phyloP scores from a whole-genome alignment of 2,888 invertebrate genomes.

The Fragum sueziense region DNA sequence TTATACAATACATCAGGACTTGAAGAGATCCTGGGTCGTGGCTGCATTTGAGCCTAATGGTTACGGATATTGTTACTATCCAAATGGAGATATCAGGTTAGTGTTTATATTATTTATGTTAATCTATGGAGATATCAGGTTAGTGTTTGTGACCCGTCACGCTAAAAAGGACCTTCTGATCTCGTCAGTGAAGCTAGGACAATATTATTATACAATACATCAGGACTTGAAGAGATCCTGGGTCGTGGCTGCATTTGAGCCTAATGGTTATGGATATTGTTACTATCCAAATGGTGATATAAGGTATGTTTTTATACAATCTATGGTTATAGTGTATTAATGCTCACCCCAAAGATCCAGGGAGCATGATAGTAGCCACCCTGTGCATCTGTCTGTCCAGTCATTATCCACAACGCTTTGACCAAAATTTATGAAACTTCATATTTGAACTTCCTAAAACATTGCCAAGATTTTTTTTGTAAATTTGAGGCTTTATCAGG shows the following conservation, averaged over 20 bases:
- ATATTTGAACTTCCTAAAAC: too few species aligned
- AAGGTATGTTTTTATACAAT: slow-evolving; percentile 65
- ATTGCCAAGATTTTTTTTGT: too few species aligned
- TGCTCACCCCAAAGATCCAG: too few species aligned
- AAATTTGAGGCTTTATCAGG: too few species aligned
- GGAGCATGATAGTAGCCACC: too few species aligned
- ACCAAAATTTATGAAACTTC: too few species aligned
- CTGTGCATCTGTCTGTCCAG: too few species aligned
- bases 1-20: slow-evolving; percentile 77
- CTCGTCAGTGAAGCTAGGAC: slow-evolving; percentile 71
- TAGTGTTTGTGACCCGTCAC: too few species aligned
- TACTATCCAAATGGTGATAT: slow-evolving; percentile 76
- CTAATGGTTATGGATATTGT: slow-evolving; percentile 76
- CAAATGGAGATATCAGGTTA: slow-evolving; percentile 75
- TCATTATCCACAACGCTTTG: too few species aligned
- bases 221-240: slow-evolving; percentile 66
- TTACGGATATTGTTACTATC: slow-evolving; percentile 75
- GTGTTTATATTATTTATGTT: slow-evolving; percentile 19
- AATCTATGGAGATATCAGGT: too few species aligned
- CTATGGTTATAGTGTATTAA: too few species aligned
- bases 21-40: slow-evolving; percentile 60
- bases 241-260: slow-evolving; percentile 77
- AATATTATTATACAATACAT: slow-evolving; percentile 77
- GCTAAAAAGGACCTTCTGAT: too few species aligned
- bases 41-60: slow-evolving; percentile 79